Evolutionary conservation across 2,113 vertebrate genomes (phyloP), one percentile per base, ranked within the genome.

Genomic region (Mohoua ochrocephala): DNA sequence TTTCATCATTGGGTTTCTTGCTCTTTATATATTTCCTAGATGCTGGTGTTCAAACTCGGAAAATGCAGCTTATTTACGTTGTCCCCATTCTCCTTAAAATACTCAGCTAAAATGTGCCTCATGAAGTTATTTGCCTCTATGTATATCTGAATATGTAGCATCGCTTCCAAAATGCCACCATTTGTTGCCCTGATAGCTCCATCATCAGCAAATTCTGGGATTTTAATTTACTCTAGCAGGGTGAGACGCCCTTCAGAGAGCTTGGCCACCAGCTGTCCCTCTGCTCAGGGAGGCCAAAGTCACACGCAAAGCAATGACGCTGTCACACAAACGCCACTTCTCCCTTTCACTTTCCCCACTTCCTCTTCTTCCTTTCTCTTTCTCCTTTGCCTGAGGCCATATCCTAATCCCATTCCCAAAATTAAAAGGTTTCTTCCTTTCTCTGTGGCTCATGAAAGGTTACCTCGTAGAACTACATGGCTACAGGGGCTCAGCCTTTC

Each of bases 1-100:
- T 96, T 91, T 88, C 97, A 93, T 86, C 95, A 90, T 76, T 69
- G 31, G 45, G 61, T 76, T 95, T 96, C 84, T 93, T 74, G 81
- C 78, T 94, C 94, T 89, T 92, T 89, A 85, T 67, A 7, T 57
- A 45, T 96, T 93, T 89, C 87, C 74, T 90, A 88, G 63, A 96
- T 84, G 71, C 52, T 63, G 41, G 47, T 86, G 93, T 39, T 94
- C 70, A 70, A 52, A 91, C 60, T 87, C 12, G 6, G 54, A 47
- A 89, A 90, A 65, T 61, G 79, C 33, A 93, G 50, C n/a, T 91
- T 87, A 57, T 87, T 91, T 94, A 42, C 3, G 9, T 42, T 78
- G 39, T 26, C 23, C 49, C 41, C 2, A 1, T 37, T 93, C 75
- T 65, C 57, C 67, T 88, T 60, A 84, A 95, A 93, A 89, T 28